Evolutionary conservation across 2,113 vertebrate genomes (phyloP).

Genomic region (Petrocephalus microphthalmus): DNA sequence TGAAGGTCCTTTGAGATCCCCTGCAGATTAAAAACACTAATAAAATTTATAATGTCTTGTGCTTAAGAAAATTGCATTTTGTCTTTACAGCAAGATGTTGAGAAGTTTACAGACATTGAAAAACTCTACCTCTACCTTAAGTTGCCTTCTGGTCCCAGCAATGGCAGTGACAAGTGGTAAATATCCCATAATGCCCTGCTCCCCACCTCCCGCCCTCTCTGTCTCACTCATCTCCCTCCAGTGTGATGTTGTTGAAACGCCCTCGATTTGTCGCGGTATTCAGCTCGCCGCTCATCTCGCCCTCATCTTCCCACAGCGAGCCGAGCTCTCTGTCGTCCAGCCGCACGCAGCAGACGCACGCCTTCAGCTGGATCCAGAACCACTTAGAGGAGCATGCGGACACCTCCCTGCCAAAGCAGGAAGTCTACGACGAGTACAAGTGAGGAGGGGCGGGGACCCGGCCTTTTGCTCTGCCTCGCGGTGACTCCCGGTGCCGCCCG

Average conservation of each 20-base stretch:
- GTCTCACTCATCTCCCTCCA: not conserved
- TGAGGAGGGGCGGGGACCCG: constrained; percentile 51
- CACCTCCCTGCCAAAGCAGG: constrained; percentile 97
- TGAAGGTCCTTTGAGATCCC: not conserved
- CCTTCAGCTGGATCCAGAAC: constrained; percentile 97
- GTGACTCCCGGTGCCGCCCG: too few species aligned
- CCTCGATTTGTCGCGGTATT: not conserved
- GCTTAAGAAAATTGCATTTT: constrained; percentile 20
- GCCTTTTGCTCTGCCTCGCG: not conserved
- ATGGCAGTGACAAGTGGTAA: constrained; percentile 93
- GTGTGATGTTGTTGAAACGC: not conserved
- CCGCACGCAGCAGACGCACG: constrained; percentile 95
- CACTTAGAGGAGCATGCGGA: constrained; percentile 96
- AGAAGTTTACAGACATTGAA: constrained; percentile 99
- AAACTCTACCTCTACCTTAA: constrained; percentile 99
- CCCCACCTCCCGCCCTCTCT: not conserved
- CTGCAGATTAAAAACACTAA: not conserved
- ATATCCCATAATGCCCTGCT: not conserved
- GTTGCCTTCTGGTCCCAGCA: constrained; percentile 99
- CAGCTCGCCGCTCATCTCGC: not conserved
- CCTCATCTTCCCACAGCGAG: constrained; percentile 63
- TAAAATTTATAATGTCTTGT: not conserved
- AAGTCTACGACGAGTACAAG: constrained; percentile 99
- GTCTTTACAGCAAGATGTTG: constrained; percentile 92
- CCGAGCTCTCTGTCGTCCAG: constrained; percentile 95